A percentile compares a stretch with the other conserved stretches of the same genome.
Conservation (phyloP, 2,888 invertebrate genomes). For the Gandaritis pyraliata region DNA sequence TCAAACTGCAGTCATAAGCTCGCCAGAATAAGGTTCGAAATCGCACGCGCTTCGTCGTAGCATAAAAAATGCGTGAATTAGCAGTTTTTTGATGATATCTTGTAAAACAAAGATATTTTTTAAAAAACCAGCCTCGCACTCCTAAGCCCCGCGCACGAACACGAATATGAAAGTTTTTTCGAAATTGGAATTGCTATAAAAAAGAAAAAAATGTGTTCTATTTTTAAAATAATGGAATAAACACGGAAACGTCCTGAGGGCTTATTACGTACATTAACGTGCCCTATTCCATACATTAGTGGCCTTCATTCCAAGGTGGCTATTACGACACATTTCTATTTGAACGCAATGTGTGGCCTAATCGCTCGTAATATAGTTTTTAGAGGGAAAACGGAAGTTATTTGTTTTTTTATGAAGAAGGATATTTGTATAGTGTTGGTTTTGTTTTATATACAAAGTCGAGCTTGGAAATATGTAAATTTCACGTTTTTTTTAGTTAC, state of each 20-base stretch:
- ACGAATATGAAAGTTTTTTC: too few species aligned
- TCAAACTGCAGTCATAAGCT: too few species aligned
- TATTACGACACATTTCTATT: slow-evolving; percentile 42
- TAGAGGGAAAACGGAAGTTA: slow-evolving; percentile 32
- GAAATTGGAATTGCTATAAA: not conserved
- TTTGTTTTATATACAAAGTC: not conserved
- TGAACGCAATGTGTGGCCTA: slow-evolving; percentile 38
- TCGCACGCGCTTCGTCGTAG: too few species aligned
- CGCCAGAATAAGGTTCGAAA: too few species aligned
- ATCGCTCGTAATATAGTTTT: slow-evolving; percentile 30
- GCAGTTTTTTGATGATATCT: too few species aligned
- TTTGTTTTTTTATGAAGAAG: slow-evolving; percentile 27
- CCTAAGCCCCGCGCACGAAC: too few species aligned
- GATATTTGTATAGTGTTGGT: slow-evolving; percentile 1
- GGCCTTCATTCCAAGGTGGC: slow-evolving; percentile 35
- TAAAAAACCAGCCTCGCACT: too few species aligned
- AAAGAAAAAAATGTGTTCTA: slow-evolving; percentile 3
- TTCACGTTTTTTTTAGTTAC: too few species aligned
- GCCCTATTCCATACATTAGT: slow-evolving; percentile 28
- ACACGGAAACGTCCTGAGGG: slow-evolving; percentile 33
- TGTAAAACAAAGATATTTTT: too few species aligned
- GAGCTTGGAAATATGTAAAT: too few species aligned
- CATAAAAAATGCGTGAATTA: too few species aligned
- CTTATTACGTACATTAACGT: slow-evolving; percentile 31
- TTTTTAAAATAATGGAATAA: slow-evolving; percentile 29